phyloP scores from a whole-genome alignment of 2,113 vertebrate genomes.

The Onychostoma macrolepis region DNA sequence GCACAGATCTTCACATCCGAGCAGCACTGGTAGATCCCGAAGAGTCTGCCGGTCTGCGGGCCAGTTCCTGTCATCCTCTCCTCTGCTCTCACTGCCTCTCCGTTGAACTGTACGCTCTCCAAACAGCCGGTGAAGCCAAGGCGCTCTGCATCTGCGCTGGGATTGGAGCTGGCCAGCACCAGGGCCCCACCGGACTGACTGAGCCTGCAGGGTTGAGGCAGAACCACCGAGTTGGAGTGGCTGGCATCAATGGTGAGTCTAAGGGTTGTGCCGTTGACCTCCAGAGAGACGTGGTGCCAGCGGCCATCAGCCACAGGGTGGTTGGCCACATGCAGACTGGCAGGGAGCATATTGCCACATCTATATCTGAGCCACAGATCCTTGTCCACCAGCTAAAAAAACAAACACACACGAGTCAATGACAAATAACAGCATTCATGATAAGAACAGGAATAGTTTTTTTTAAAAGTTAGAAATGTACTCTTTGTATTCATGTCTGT shows the following conservation, averaged over 20 bases:
- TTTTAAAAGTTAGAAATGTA: too few relatives aligned
- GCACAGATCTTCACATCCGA: slow-evolving; percentile 68
- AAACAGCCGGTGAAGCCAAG: slow-evolving; percentile 86
- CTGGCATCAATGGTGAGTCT: slow-evolving; percentile 77
- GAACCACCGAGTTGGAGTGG: slow-evolving; percentile 59
- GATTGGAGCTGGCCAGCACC: slow-evolving; percentile 73
- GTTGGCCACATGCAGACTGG: slow-evolving; percentile 68
- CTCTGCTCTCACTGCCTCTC: slow-evolving; percentile 71
- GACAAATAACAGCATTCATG: not conserved
- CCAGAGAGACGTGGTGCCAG: slow-evolving; percentile 86
- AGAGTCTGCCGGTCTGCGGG: slow-evolving; percentile 72
- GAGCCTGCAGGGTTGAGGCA: slow-evolving; percentile 75
- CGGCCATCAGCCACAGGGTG: slow-evolving; percentile 73
- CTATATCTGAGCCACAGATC: slow-evolving; percentile 78
- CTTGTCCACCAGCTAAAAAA: slow-evolving; percentile 77
- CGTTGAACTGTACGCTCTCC: slow-evolving; percentile 80
- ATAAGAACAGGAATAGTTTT: not conserved
- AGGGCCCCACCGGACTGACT: slow-evolving; percentile 71
- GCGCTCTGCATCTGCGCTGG: slow-evolving; percentile 40
- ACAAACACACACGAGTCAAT: not conserved
- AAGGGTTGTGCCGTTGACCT: slow-evolving; percentile 75
- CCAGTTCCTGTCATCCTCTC: slow-evolving; percentile 57
- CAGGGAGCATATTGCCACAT: slow-evolving; percentile 69
- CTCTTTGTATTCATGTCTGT: too few relatives aligned
- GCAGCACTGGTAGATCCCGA: slow-evolving; percentile 84